Evolutionary conservation across 2,113 vertebrate species (phyloP), one percentile per base, ranked within the genome.

Genomic region (Megaleporinus macrocephalus): DNA sequence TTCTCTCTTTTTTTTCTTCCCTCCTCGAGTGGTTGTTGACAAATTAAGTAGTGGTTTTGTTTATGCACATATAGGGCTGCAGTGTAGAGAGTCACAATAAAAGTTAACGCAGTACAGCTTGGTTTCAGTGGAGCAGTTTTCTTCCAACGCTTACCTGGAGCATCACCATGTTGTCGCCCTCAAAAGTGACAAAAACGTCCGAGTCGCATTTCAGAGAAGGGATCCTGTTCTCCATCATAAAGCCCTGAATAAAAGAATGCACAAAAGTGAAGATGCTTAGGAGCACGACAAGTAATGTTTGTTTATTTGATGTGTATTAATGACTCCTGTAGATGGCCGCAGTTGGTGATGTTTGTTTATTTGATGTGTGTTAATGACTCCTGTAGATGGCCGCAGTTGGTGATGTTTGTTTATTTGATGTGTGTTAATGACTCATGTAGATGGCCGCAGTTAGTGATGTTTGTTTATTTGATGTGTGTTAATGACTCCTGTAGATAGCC

Each of bases 101-200:
- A 41, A 18, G 51, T 20, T 2, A 53, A 30, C 27, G 22, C 33
- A 30, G 57, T 33, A 20, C 63, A 33, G 63, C n/a, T 15, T 55
- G 24, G 6, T 57, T 57, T 68, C 53, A 80, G 20, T 49, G 18
- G 55, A 59, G 74, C 14, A 59, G 74, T 22, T 29, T 51, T 71
- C n/a, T 49, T 49, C 36, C 51, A 44, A 36, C 76, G 14, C 24
- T 86, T 88, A 93, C 92, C 93, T 94, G 93, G 20, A 92, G 85
- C 90, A 91, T 90, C 33, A 92, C 87, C 24, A 92, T 76, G 24
- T 87, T 92, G 88, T 94, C 93, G 12, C 91, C 91, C 87, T 93
- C 92, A 82, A 93, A 94, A 53, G 91, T 93, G 47, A 91, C 91
- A 71, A 93, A 89, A 24, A 93, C 85, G 26, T 94, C 90, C 0